A percentile compares a stretch with the other conserved stretches of the same genome.
These are phyloP conservation scores for Pyrrhia umbra DNA, from an alignment of 2,888 invertebrate genomes.

Conservation along the genomic window DNA sequence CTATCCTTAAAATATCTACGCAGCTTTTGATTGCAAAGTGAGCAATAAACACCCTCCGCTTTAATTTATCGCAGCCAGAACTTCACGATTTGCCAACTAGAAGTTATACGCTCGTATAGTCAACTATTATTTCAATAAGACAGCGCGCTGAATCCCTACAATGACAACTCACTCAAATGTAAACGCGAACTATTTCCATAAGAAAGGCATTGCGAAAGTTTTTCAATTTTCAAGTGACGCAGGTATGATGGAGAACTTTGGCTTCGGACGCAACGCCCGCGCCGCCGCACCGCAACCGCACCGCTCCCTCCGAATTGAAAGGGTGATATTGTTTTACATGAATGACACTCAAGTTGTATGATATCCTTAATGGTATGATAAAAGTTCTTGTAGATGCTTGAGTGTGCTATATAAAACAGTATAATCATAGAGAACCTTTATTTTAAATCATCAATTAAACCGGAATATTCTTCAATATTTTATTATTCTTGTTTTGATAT, in stretches of 20 bases:
- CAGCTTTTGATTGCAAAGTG: conserved; percentile 64
- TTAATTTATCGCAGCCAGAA: conserved; percentile 46
- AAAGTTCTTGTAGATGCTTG: too few relatives aligned
- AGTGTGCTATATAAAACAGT: too few relatives aligned
- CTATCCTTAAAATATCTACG: conserved; percentile 80
- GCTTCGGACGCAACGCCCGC: conserved; percentile 77
- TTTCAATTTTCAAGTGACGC: conserved; percentile 90
- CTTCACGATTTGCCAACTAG: conserved; percentile 45
- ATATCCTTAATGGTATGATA: conserved; percentile 21
- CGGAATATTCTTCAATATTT: too few relatives aligned
- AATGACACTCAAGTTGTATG: conserved; percentile 21
- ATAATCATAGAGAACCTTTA: too few relatives aligned
- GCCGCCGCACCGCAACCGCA: conserved; percentile 42
- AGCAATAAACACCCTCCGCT: conserved; percentile 55
- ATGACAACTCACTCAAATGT: conserved; percentile 89
- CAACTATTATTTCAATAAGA: conserved; percentile 78
- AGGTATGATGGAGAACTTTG: conserved; percentile 88
- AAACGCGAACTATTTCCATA: conserved; percentile 89
- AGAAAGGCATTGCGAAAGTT: conserved; percentile 89
- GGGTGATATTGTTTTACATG: conserved; percentile 51
- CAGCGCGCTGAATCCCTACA: conserved; percentile 84
- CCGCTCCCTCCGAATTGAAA: conserved; percentile 30
- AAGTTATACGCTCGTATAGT: conserved; percentile 60
- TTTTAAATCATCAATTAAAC: too few relatives aligned
- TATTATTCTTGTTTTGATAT: too few relatives aligned